Evolutionary conservation across 2,797 vertebrate genomes (phyloP), one percentile per base, ranked within the genome.

Genomic region (Phaenicophaeus curvirostris): DNA sequence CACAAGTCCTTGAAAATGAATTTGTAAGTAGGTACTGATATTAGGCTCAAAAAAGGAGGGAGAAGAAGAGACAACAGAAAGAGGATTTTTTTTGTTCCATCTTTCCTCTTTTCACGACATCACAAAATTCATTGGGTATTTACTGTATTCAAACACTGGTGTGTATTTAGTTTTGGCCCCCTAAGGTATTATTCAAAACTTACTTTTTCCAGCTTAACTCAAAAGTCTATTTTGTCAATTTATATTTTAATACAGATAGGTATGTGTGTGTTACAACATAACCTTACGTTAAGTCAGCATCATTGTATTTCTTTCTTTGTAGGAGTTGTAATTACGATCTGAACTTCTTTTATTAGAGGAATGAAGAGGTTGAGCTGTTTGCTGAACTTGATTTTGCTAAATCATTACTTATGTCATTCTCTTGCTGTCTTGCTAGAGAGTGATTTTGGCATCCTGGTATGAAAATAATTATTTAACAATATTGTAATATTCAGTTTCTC

Each of bases 301-400:
- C 8, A 5, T 83, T 85, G 7, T 68, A 57, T 77, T 89, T 74
- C 6, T 53, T 69, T 51, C 50, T 77, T 81, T 88, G 31, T 78
- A 62, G 54, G 35, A 71, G 12, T 16, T 85, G 61, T 87, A 39
- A 69, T 84, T 79, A 44, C 46, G 85, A 72, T 59, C 51, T 57
- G 51, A 74, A 92, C 18, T 33, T 48, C 28, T 84, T 84, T 86
- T 80, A 39, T 86, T 63, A 74, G 82, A 24, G 53, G 19, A 94
- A 72, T 0, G 11, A 85, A 85, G 69, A 85, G 27, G 27, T 74
- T 91, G 63, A 90, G 48, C 39, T 79, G 28, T 39, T 61, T 82
- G 53, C 55, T 94, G 50, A 89, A 90, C 18, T 28, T 62, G 37
- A 53, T 74, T 87, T 87, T 95, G 79, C 65, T 85, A 74, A 55